Conservation (phyloP, 2,113 vertebrate genomes). For the Asarcornis scutulata region DNA sequence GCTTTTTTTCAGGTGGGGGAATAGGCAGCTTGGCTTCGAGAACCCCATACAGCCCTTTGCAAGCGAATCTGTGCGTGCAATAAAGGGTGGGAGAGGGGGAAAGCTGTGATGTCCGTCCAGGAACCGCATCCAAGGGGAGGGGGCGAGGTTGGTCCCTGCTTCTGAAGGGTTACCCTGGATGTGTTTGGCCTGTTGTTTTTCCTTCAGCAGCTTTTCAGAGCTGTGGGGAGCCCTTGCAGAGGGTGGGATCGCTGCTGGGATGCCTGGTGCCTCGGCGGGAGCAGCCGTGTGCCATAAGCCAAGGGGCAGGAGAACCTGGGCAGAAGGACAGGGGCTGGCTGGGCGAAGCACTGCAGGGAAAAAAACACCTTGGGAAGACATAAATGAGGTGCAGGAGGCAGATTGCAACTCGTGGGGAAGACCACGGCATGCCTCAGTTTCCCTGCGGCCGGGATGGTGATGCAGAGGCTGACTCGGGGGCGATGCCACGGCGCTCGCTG, state of each 20-base stretch:
- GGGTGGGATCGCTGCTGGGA: background rate
- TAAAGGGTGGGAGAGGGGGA: background rate
- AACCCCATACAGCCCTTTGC: background rate
- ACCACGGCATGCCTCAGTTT: background rate
- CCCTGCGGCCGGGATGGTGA: background rate
- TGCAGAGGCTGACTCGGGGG: background rate
- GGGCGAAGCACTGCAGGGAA: background rate
- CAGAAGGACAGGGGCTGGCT: background rate
- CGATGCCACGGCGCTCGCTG: background rate
- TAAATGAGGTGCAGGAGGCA: background rate
- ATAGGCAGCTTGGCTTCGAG: background rate
- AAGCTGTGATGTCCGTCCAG: constrained; percentile 19
- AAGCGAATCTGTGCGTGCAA: background rate
- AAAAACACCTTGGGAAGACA: background rate
- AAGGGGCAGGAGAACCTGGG: background rate
- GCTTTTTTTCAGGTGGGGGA: constrained; percentile 15
- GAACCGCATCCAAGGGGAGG: background rate
- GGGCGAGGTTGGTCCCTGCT: background rate
- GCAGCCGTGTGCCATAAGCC: background rate
- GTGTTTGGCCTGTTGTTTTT: background rate
- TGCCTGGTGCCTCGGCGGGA: background rate
- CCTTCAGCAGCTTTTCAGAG: background rate
- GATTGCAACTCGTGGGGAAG: background rate
- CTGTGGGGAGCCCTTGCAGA: background rate
- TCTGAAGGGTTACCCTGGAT: background rate